Evolutionary conservation across 2,797 vertebrate species (phyloP).

Genomic region (Esox masquinongy): DNA sequence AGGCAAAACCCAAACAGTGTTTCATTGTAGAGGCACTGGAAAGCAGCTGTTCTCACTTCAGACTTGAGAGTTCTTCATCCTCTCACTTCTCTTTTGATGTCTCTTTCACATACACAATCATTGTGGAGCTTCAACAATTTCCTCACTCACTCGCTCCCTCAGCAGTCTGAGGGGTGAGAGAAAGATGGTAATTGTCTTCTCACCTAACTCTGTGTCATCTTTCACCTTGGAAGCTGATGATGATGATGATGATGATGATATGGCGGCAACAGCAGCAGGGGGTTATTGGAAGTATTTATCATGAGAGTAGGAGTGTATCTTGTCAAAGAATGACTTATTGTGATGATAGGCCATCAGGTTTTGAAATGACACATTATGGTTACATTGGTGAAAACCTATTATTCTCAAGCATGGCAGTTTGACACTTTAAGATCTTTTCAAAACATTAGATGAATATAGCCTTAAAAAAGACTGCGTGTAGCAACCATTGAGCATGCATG

Average conservation of each 20-base stretch:
- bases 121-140: neutral
- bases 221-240: neutral
- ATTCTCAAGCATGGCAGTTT: neutral
- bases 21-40: no score
- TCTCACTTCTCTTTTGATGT: neutral
- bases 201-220: constrained; percentile 19
- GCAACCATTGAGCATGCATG: neutral
- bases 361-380: neutral
- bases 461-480: no score
- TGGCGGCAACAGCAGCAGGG: neutral
- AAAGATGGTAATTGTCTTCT: constrained; percentile 50
- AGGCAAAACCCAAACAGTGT: no score
- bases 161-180: constrained; percentile 14
- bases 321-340: neutral
- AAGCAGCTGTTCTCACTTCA: neutral
- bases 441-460: neutral
- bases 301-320: neutral
- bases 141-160: neutral
- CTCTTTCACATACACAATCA: neutral
- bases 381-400: neutral
- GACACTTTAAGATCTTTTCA: neutral
- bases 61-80: neutral
- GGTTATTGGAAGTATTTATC: neutral
- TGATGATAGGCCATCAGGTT: neutral
- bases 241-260: neutral